These are phyloP conservation scores for Cerceris rybyensis DNA, from an alignment of 2,888 invertebrate species.

Conservation along the genomic window DNA sequence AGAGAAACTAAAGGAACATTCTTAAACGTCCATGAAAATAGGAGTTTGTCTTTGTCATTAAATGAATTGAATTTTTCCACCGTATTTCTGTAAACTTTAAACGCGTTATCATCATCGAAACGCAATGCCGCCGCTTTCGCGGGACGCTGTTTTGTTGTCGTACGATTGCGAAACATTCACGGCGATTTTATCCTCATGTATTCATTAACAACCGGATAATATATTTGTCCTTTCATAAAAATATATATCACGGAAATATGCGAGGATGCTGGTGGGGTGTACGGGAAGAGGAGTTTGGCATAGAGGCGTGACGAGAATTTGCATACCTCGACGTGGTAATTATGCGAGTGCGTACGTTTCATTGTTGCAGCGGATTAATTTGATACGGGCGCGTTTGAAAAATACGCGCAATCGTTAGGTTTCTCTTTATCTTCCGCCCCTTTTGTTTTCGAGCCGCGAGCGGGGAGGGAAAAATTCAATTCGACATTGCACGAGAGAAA, in stretches of 20 bases:
- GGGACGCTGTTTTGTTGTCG: background rate
- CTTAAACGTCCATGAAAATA: no score
- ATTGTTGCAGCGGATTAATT: slow-evolving; percentile 42
- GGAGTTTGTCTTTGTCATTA: no score
- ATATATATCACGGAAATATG: slow-evolving; percentile 39
- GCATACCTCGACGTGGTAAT: slow-evolving; percentile 29
- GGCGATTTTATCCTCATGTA: slow-evolving; percentile 40
- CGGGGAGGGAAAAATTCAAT: slow-evolving; percentile 27
- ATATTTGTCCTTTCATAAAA: slow-evolving; percentile 39
- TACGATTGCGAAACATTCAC: slow-evolving; percentile 34
- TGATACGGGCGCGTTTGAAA: slow-evolving; percentile 33
- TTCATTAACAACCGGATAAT: slow-evolving; percentile 50
- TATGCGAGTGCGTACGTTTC: slow-evolving; percentile 48
- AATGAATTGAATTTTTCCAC: no score
- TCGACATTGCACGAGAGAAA: slow-evolving; percentile 24
- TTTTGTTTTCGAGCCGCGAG: background rate
- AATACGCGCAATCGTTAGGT: slow-evolving; percentile 34
- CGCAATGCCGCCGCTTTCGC: background rate
- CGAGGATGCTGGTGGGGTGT: background rate
- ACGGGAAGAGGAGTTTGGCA: background rate
- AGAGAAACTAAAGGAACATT: no score
- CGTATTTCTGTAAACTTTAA: no score
- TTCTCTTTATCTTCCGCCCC: background rate
- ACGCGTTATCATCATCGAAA: background rate
- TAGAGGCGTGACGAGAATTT: slow-evolving; percentile 42